phyloP scores from a whole-genome alignment of 2,113 vertebrate species.

The Atrichornis clamosus region DNA sequence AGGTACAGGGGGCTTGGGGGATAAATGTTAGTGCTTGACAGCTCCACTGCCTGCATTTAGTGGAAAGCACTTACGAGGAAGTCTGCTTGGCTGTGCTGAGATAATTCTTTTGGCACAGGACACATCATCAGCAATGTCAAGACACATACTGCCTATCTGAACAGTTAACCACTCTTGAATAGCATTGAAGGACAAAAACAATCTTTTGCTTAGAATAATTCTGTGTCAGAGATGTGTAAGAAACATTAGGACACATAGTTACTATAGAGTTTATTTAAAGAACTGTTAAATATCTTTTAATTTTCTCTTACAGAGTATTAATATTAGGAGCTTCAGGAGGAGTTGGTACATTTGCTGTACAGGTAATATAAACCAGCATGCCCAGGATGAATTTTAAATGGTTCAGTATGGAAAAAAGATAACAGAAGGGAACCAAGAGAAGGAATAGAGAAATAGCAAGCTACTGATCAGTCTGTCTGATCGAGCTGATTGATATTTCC shows the following conservation, averaged over 20 bases:
- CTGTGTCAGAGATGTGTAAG: not conserved
- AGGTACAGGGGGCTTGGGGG: not conserved
- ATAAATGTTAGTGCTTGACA: not conserved
- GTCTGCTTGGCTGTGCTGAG: not conserved
- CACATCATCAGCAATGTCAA: not conserved
- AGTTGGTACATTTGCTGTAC: constrained; percentile 92
- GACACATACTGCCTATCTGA: not conserved
- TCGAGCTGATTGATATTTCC: not conserved
- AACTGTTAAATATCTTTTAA: not conserved
- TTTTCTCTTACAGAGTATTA: constrained; percentile 80
- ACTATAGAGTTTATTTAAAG: not conserved
- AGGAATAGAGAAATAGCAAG: not conserved
- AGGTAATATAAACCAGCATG: constrained; percentile 76
- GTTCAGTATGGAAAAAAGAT: not conserved
- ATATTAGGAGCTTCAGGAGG: constrained; percentile 94
- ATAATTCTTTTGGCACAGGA: not conserved
- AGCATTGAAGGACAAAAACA: not conserved
- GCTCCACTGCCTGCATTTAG: not conserved
- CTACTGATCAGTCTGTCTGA: not conserved
- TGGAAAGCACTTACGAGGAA: not conserved
- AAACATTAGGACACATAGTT: not conserved
- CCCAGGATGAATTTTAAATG: not conserved
- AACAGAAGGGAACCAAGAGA: not conserved
- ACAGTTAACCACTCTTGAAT: not conserved
- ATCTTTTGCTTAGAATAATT: not conserved